Evolutionary conservation across 2,888 invertebrate species (phyloP).

Genomic region (Ecliptopera silaceata): DNA sequence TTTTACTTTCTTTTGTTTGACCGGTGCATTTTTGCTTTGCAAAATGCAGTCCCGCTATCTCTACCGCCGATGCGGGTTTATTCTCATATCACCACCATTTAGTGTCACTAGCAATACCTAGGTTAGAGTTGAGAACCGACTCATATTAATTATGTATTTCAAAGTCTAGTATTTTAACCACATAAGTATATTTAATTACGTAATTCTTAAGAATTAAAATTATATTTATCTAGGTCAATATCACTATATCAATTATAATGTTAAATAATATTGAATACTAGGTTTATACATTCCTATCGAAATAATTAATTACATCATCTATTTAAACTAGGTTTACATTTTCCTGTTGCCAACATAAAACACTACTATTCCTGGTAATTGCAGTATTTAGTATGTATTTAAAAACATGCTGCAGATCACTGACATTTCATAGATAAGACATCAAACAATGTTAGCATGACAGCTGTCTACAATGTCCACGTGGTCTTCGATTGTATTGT

Average conservation of each 20-base stretch:
- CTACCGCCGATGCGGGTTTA: too few species aligned
- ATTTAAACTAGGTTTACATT: neutral
- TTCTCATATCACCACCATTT: too few species aligned
- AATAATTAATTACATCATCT: neutral
- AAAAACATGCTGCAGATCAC: neutral
- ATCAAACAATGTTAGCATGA: constrained; percentile 24
- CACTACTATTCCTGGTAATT: neutral
- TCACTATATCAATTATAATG: neutral
- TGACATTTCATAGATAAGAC: neutral
- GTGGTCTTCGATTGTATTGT: constrained; percentile 27
- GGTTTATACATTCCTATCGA: neutral
- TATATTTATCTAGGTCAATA: too few species aligned
- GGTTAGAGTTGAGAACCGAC: too few species aligned
- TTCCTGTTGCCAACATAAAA: neutral
- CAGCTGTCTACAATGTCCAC: constrained; percentile 34
- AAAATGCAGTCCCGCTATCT: too few species aligned
- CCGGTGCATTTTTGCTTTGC: too few species aligned
- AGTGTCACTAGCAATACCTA: too few species aligned
- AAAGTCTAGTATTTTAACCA: too few species aligned
- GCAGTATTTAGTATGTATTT: neutral
- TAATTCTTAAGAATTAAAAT: too few species aligned
- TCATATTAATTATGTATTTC: too few species aligned
- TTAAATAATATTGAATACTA: neutral
- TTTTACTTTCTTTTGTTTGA: too few species aligned
- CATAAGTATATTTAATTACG: too few species aligned